A percentile compares a stretch with the other conserved stretches of the same genome.
phyloP scores from a whole-genome alignment of 2,797 vertebrate species.

The Trichosurus vulpecula region DNA sequence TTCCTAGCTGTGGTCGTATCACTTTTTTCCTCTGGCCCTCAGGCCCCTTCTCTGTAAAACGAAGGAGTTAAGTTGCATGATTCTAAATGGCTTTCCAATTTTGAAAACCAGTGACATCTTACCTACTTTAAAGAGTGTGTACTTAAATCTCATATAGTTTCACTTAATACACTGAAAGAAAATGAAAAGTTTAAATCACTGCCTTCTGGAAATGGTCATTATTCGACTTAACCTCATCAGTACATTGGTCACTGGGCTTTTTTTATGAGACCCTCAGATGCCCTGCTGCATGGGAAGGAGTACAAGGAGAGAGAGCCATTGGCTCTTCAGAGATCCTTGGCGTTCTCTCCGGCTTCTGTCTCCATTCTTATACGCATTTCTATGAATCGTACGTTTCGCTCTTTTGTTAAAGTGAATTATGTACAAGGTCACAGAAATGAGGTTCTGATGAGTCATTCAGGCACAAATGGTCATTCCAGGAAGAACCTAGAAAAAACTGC shows the following conservation, averaged over 20 bases:
- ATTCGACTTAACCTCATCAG: neutral
- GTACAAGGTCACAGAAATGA: neutral
- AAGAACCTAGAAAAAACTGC: neutral
- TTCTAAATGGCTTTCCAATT: neutral
- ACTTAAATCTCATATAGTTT: slow-evolving; percentile 38
- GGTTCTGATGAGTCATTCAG: neutral
- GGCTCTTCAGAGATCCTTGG: neutral
- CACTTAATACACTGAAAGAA: neutral
- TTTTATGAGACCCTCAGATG: neutral
- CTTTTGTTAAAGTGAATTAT: neutral
- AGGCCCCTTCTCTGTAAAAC: neutral
- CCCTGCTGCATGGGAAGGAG: neutral
- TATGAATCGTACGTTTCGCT: neutral
- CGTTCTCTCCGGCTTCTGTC: neutral
- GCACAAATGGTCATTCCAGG: neutral
- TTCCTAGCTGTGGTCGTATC: neutral
- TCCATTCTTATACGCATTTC: neutral
- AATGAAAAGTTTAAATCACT: neutral
- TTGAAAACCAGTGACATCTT: slow-evolving; percentile 51
- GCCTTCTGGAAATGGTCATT: slow-evolving; percentile 7
- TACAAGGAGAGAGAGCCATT: neutral
- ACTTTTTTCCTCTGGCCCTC: neutral
- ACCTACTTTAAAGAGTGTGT: slow-evolving; percentile 52
- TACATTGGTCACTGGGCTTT: neutral
- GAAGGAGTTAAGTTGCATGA: neutral